Conservation (phyloP, 2,797 vertebrate genomes). For the Eutrigla gurnardus region DNA sequence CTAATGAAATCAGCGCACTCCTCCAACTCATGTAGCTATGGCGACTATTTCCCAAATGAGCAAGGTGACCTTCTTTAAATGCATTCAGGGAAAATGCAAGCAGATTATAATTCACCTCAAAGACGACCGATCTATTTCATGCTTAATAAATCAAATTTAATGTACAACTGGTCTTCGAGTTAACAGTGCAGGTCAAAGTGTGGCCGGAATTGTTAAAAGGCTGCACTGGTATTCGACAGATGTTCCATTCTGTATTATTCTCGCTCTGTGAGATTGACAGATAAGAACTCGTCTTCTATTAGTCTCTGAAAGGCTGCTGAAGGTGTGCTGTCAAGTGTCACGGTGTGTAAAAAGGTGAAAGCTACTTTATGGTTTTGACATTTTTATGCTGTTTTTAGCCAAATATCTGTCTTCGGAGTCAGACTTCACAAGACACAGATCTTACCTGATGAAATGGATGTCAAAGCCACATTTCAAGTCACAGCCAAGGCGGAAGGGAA, state of each 20-base stretch:
- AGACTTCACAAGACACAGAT: slow-evolving; percentile 23
- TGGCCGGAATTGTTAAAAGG: slow-evolving; percentile 5
- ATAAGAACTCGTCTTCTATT: neutral
- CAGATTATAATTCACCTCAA: slow-evolving; percentile 59
- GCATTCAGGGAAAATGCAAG: slow-evolving; percentile 67
- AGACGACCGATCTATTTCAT: slow-evolving; percentile 47
- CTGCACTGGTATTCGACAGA: slow-evolving; percentile 5
- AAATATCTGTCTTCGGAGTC: slow-evolving; percentile 26
- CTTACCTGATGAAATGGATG: slow-evolving; percentile 1
- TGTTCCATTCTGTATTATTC: slow-evolving; percentile 9
- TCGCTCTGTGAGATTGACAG: slow-evolving; percentile 14
- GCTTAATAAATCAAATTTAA: slow-evolving; percentile 50
- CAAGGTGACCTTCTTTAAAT: slow-evolving; percentile 75
- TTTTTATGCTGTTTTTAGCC: slow-evolving; percentile 13
- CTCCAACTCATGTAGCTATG: slow-evolving; percentile 80
- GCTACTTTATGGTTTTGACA: slow-evolving; percentile 24
- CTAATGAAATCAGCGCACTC: slow-evolving; percentile 77
- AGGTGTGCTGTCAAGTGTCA: slow-evolving; percentile 34
- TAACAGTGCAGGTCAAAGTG: slow-evolving; percentile 21
- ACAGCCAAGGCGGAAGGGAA: neutral
- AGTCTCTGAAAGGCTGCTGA: slow-evolving; percentile 19
- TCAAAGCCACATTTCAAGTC: slow-evolving; percentile 6
- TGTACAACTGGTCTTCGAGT: slow-evolving; percentile 35
- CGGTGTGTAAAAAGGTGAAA: slow-evolving; percentile 23
- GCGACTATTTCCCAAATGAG: slow-evolving; percentile 80